Percentiles rank a stretch among this genome's conserved stretches.
phyloP scores from a whole-genome alignment of 1,140 invertebrate species.

The Mycetomoellerius zeteki region DNA sequence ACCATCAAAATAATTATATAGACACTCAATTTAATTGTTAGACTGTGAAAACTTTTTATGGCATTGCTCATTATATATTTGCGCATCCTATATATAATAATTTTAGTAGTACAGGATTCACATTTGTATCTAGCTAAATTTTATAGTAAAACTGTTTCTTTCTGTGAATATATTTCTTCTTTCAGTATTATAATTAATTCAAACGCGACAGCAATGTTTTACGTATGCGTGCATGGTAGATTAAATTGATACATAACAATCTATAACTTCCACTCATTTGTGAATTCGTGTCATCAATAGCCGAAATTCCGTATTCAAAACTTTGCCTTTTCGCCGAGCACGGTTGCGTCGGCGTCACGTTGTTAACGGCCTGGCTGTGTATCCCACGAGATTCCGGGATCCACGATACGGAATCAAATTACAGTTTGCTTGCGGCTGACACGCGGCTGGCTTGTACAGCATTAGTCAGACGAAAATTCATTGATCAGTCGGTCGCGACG shows the following conservation, averaged over 20 bases:
- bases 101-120: no score
- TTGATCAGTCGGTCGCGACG: slow-evolving; percentile 60
- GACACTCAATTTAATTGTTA: no score
- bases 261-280: neutral
- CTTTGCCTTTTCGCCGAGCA: slow-evolving; percentile 29
- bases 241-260: slow-evolving; percentile 4
- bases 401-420: slow-evolving; percentile 56
- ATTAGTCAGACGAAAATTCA: slow-evolving; percentile 66
- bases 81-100: no score
- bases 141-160: no score
- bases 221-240: neutral
- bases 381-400: slow-evolving; percentile 35
- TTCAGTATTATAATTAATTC: slow-evolving; percentile 8
- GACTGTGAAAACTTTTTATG: no score
- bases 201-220: neutral
- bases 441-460: slow-evolving; percentile 48
- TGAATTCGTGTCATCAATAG: neutral
- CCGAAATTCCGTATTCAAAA: slow-evolving; percentile 42
- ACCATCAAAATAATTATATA: no score
- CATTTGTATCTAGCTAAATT: no score
- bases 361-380: slow-evolving; percentile 43
- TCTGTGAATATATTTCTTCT: no score
- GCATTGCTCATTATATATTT: no score
- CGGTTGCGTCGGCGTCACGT: slow-evolving; percentile 4
- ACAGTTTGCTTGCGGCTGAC: slow-evolving; percentile 63